Base-by-base conservation (phyloP, 2,888 invertebrate genomes). In the Pterostichus niger region DNA sequence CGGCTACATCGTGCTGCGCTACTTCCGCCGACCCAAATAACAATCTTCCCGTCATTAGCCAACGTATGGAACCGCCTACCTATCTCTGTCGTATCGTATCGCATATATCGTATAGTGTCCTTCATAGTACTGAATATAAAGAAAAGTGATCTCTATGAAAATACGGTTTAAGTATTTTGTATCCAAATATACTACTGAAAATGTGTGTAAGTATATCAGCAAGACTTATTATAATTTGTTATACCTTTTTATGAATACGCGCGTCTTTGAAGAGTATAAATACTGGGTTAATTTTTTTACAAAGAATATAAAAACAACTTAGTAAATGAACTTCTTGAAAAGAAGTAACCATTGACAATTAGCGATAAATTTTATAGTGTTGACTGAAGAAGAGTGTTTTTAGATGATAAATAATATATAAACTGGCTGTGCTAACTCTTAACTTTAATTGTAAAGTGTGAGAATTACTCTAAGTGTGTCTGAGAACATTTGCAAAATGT, bases 1-100 rank as follows among this genome's bases (percentile, higher is more conserved):
- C 85, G 95, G 95, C 85, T 95, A 95, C 89, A 90, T 94, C 85
- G 95, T 95, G 85, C 90, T 95, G 86, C 93, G 95, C 86, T 95
- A 93, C 88, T 92, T 94, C 88, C 92, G 94, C 86, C 92, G 93
- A 88, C 94, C 94, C 86, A 94, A 94, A 91, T 93, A 91, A 92
- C 88, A 68, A 79, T 85, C 85, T 85, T n/a, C 31, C 7, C 13
- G 56, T 17, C 9, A 56, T 17, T 56, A 56, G 56, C 15, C 15
- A 9, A 17, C 56, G 2, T 40, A 2, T 40, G 40, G 33, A 56
- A 61, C 15, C 40, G 17, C n/a, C 24, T 61, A 73, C 35, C 13
- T 40, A 40, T 40, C 40, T 40, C 40, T 46, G 15, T 31, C 49
- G 76, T 76, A 46, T 31, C 49, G 76, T 76, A 31, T 76, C 52